Percentiles rank a stretch among this genome's conserved stretches.
Conservation (phyloP, 2,888 invertebrate species). For the Gibbula magus region DNA sequence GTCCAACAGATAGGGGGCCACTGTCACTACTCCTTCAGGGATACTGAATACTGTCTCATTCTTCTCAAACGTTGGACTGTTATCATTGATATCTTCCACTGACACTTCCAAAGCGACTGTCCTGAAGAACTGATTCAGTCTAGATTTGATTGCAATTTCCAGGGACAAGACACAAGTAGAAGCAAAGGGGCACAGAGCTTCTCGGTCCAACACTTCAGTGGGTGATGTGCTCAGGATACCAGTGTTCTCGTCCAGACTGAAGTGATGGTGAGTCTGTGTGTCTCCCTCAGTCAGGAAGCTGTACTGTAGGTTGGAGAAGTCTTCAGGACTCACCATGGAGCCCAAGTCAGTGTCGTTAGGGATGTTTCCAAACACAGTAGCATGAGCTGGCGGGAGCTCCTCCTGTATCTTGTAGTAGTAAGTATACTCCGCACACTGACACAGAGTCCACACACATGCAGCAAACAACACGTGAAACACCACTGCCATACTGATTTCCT, state of each 20-base stretch:
- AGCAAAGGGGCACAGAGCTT: slow-evolving; percentile 55
- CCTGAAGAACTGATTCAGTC: slow-evolving; percentile 58
- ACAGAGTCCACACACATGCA: neutral
- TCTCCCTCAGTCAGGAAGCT: slow-evolving; percentile 56
- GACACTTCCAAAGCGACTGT: slow-evolving; percentile 62
- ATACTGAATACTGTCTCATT: slow-evolving; percentile 49
- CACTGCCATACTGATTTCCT: neutral
- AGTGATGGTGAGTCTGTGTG: slow-evolving; percentile 44
- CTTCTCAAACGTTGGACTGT: slow-evolving; percentile 61
- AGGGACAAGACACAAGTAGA: slow-evolving; percentile 52
- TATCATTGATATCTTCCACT: slow-evolving; percentile 70
- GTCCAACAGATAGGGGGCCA: slow-evolving; percentile 50
- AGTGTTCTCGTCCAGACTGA: slow-evolving; percentile 53
- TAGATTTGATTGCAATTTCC: slow-evolving; percentile 59
- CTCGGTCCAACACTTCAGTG: slow-evolving; percentile 53
- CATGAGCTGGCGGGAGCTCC: slow-evolving; percentile 32
- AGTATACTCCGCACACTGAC: neutral
- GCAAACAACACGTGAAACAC: neutral
- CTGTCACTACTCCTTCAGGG: slow-evolving; percentile 56
- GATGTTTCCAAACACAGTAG: slow-evolving; percentile 56
- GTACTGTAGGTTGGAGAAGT: slow-evolving; percentile 50
- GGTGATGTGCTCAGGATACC: slow-evolving; percentile 53
- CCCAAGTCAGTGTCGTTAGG: slow-evolving; percentile 55
- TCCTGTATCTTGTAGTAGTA: slow-evolving; percentile 36
- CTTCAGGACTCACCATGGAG: slow-evolving; percentile 43